phyloP scores from a whole-genome alignment of 2,888 invertebrate species.

The Dynastes grantii region DNA sequence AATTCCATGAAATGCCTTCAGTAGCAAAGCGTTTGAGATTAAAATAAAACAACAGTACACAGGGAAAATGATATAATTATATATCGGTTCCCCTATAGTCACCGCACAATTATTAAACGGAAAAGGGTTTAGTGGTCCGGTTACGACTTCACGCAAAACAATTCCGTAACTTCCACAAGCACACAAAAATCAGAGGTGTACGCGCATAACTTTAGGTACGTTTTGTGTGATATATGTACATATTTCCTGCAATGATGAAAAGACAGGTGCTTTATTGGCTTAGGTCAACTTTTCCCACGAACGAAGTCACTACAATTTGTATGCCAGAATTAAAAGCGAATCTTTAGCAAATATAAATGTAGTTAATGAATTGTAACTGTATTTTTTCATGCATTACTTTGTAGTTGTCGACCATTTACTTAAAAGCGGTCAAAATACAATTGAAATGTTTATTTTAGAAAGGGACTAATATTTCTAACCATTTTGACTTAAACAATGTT shows the following conservation, averaged over 20 bases:
- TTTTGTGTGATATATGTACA: conserved; percentile 22
- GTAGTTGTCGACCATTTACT: too few relatives aligned
- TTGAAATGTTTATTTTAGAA: too few relatives aligned
- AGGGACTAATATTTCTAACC: too few relatives aligned
- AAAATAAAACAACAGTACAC: conserved; percentile 44
- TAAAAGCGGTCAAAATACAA: too few relatives aligned
- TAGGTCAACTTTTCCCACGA: conserved; percentile 32
- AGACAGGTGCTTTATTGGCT: conserved; percentile 36
- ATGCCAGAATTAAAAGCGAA: background rate
- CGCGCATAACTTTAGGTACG: conserved; percentile 5
- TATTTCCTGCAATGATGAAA: conserved; percentile 56
- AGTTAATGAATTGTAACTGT: too few relatives aligned
- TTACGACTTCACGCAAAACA: conserved; percentile 56
- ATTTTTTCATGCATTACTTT: too few relatives aligned
- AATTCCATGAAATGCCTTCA: conserved; percentile 8
- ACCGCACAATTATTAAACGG: conserved; percentile 37
- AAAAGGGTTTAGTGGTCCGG: conserved; percentile 47
- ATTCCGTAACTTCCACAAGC: conserved; percentile 55
- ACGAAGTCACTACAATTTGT: conserved; percentile 1
- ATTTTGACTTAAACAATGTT: too few relatives aligned
- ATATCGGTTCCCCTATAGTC: conserved; percentile 52
- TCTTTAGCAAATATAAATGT: too few relatives aligned
- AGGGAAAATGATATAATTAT: conserved; percentile 54
- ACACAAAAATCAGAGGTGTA: conserved; percentile 41
- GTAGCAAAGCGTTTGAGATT: conserved; percentile 27